Base-by-base conservation (phyloP, 2,888 invertebrate genomes). In the Volucella bombylans region DNA sequence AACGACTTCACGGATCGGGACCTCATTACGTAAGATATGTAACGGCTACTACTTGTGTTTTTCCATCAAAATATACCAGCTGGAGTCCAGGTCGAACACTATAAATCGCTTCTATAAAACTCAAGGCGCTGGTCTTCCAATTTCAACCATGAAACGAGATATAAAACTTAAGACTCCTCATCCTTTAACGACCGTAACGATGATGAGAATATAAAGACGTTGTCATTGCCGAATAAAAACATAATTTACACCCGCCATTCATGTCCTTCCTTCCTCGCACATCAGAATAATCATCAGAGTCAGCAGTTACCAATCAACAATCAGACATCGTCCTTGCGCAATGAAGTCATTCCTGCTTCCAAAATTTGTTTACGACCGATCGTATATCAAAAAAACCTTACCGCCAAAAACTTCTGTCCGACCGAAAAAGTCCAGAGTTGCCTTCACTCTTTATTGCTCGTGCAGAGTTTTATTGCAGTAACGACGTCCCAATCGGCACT, bases 351-450 rank as follows among this genome's bases (percentile, higher is more conserved):
- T 31, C 31, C 6, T 4, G 31, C 6, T 31, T 31, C 12, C 43
- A 54, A 52, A 23, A 67, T 43, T 41, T 41, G 18, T 43, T 23
- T 67, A 9, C 9, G 43, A 11, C 11, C 11, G 15, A 57, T 69
- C 57, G 11, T 39, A 57, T 57, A 69, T 69, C 69, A 39, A 69
- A 54, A 11, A n/a, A 45, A 45, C 12, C 8, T 6, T n/a, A 43
- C 71, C 71, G 59, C 59, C 65, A 74, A 65, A 73, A 73, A 43
- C 14, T 12, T 62, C 15, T 61, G 43, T 14, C n/a, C 31, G 31
- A 31, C 6, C 31, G 31, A 31, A 31, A n/a, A 69, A 23, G 47
- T 9, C 57, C 45, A 23, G 52, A 41, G 23, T 14, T 65, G 8
- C 10, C 18, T 8, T 49, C 50, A 12, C 71, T 49, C 31, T 73